A percentile compares a stretch with the other conserved stretches of the same genome.
Evolutionary conservation across 2,888 invertebrate species (phyloP).

Genomic region (Caenorhabditis uteleia): DNA sequence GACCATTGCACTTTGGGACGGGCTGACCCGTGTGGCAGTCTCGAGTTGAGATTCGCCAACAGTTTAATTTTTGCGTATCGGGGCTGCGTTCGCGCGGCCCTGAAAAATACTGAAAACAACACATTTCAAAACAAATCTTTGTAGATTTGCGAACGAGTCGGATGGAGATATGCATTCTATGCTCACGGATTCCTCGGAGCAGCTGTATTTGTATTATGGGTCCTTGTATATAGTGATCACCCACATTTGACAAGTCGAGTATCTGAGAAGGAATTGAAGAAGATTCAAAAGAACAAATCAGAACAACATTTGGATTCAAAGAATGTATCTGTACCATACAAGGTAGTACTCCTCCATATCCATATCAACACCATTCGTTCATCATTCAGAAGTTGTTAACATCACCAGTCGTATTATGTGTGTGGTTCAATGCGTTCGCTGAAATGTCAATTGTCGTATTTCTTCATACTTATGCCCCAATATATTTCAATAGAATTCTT

Average conservation of each 20-base stretch:
- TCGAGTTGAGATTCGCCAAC: slow-evolving; percentile 75
- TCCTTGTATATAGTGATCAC: slow-evolving; percentile 45
- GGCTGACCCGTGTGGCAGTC: slow-evolving; percentile 81
- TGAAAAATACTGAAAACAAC: no score
- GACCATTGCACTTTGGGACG: slow-evolving; percentile 44
- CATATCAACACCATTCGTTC: not conserved
- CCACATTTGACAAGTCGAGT: slow-evolving; percentile 44
- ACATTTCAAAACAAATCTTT: not conserved
- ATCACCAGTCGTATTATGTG: slow-evolving; percentile 51
- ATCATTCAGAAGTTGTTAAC: slow-evolving; percentile 51
- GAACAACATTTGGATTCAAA: slow-evolving; percentile 55
- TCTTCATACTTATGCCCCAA: slow-evolving; percentile 62
- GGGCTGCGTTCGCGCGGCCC: no score
- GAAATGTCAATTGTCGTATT: slow-evolving; percentile 62
- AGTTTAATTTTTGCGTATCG: slow-evolving; percentile 65
- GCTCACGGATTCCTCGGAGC: slow-evolving; percentile 43
- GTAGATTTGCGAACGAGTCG: slow-evolving; percentile 50
- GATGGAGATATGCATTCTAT: slow-evolving; percentile 66
- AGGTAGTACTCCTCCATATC: slow-evolving; percentile 35
- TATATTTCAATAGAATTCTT: slow-evolving; percentile 57
- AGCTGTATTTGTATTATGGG: slow-evolving; percentile 44
- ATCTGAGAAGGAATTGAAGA: slow-evolving; percentile 40
- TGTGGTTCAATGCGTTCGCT: slow-evolving; percentile 63
- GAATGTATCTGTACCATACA: slow-evolving; percentile 47
- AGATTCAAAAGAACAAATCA: slow-evolving; percentile 60